Conservation (phyloP, 2,113 vertebrate species). For the Gopherus evgoodei region DNA sequence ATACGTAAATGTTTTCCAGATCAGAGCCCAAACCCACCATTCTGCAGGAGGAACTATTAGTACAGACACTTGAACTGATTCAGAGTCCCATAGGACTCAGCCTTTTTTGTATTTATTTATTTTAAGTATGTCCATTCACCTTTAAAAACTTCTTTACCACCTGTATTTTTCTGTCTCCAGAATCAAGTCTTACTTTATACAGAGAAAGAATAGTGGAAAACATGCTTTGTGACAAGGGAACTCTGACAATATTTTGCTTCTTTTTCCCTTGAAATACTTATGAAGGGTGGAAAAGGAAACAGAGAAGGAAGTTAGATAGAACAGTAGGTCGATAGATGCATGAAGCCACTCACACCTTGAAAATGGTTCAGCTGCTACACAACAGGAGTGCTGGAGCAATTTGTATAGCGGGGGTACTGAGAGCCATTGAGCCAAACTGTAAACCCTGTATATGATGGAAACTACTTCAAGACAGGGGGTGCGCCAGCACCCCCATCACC, state of each 20-base stretch:
- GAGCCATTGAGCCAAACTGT: no score
- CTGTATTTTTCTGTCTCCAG: neutral
- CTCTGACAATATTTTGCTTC: neutral
- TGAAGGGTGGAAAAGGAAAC: neutral
- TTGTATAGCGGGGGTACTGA: no score
- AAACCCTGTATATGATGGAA: no score
- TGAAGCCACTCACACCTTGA: accelerated
- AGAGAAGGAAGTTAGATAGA: neutral
- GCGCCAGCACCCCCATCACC: no score
- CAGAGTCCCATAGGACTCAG: neutral
- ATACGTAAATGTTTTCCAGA: neutral
- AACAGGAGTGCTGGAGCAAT: neutral
- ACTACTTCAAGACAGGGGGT: no score
- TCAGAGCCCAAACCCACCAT: neutral
- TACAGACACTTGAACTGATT: neutral
- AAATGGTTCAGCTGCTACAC: neutral
- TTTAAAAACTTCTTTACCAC: neutral
- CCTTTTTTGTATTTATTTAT: neutral
- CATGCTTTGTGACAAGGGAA: neutral
- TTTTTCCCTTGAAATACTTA: neutral
- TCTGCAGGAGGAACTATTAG: neutral
- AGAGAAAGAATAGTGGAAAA: neutral
- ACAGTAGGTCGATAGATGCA: accelerated
- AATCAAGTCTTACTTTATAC: neutral
- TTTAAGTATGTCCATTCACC: neutral